Conservation (phyloP, 2,113 vertebrate genomes). For the Bubo scandiacus region DNA sequence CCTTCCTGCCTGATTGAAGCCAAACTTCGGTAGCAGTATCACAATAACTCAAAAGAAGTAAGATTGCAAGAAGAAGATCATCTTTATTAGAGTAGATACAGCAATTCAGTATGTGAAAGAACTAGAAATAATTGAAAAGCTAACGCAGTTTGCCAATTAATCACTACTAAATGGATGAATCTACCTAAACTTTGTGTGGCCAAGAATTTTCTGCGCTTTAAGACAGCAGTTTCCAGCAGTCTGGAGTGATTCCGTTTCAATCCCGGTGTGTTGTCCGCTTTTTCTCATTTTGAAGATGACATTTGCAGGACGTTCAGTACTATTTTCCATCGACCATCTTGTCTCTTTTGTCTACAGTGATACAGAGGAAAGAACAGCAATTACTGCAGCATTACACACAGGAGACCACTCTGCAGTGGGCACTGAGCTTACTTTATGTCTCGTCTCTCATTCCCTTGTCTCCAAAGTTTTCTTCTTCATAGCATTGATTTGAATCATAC, state of each 20-base stretch:
- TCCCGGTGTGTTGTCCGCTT: not conserved
- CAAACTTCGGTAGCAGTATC: not conserved
- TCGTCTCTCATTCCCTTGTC: not conserved
- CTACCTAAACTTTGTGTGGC: not conserved
- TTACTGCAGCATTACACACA: not conserved
- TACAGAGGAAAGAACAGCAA: not conserved
- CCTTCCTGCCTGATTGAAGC: not conserved
- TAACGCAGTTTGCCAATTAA: not conserved
- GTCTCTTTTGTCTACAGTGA: constrained; percentile 21
- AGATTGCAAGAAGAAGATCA: not conserved
- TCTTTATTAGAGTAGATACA: constrained; percentile 63
- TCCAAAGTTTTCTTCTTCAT: not conserved
- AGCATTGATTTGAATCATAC: not conserved
- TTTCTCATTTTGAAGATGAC: not conserved
- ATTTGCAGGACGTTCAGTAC: not conserved
- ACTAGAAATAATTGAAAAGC: not conserved
- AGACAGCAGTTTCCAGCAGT: not conserved
- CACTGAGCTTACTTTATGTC: not conserved
- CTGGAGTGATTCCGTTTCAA: not conserved
- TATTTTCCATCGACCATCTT: constrained; percentile 6
- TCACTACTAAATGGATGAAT: not conserved
- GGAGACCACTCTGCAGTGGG: not conserved
- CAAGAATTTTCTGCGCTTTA: not conserved
- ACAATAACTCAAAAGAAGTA: not conserved
- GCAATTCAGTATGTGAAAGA: not conserved